Evolutionary conservation across 2,888 invertebrate species (phyloP).

Genomic region (Trissonchulus sp.): DNA sequence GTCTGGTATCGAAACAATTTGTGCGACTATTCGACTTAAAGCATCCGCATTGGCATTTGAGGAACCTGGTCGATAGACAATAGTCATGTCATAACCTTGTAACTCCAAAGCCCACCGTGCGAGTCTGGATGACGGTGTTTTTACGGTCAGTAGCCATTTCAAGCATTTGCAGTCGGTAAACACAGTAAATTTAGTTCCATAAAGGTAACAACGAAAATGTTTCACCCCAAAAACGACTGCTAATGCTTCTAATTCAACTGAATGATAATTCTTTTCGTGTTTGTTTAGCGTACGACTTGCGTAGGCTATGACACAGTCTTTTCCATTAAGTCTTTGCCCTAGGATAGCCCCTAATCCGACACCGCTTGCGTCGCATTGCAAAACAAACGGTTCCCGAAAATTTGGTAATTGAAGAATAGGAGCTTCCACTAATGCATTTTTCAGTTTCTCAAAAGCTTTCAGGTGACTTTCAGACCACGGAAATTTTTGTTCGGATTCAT

Average conservation of each 20-base stretch:
- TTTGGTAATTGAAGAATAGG: neutral
- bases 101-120: neutral
- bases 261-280: neutral
- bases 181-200: neutral
- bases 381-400: neutral
- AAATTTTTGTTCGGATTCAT: no score
- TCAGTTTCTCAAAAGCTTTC: no score
- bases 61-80: neutral
- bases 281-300: neutral
- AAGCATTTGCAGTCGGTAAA: neutral
- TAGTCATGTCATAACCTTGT: neutral
- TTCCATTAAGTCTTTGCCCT: neutral
- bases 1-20: no score
- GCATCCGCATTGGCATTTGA: neutral
- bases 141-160: neutral
- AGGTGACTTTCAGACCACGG: no score
- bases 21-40: neutral
- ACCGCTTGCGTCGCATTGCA: neutral
- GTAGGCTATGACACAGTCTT: neutral
- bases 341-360: neutral
- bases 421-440: no score
- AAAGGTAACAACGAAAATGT: neutral
- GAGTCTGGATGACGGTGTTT: neutral
- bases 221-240: neutral
- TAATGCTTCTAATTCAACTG: neutral